Evolutionary conservation across 2,888 invertebrate genomes (phyloP), one percentile per base, ranked within the genome.

Genomic region (Phyllotreta cruciferae): DNA sequence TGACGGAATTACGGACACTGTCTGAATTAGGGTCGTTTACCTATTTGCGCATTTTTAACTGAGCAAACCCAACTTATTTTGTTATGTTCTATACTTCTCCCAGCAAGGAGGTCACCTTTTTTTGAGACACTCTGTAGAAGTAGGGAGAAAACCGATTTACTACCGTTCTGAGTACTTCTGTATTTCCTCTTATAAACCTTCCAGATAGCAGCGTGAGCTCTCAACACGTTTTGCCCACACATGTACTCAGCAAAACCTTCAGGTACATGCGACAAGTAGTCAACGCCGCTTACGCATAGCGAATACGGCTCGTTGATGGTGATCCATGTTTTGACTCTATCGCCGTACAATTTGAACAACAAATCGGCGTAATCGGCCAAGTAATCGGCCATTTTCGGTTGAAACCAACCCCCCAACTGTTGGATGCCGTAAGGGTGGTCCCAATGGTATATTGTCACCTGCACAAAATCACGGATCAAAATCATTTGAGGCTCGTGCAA

Each of bases 141-240:
- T 24, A 24, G 24, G 24, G 24, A 24, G 24, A 1, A 24, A 24
- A 24, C 4, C 24, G 24, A 24, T 24, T 24, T 24, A 4, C 24
- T 44, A 63, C 70, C 71, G 62, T 84, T 81, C 74, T 88, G 87
- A 1, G 63, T 71, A 0, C 80, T 67, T 62, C 84, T 82, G 77
- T 86, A 90, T 7, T 84, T 82, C 1, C 83, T 79, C 50, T 88
- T 74, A 68, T 86, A 88, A 72, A 88, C 74, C 3, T 83, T 81
- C 73, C 87, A 91, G 0, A 85, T 86, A 71, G 80, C 83, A 0
- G 85, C 89, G 71, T 91, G 90, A 0, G 90, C 87, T 50, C 84
- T 75, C 4, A 91, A 79, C 39, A 88, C 79, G 63, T 86, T 87
- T 71, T 88, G 87, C 0, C 82, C 85, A 54, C 87, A 88, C 66